These are phyloP conservation scores for Aurelia aurita complex sp. Pacific DNA, from an alignment of 30 jellyfish, hydroid and myxozoan species.

Conservation along the genomic window DNA sequence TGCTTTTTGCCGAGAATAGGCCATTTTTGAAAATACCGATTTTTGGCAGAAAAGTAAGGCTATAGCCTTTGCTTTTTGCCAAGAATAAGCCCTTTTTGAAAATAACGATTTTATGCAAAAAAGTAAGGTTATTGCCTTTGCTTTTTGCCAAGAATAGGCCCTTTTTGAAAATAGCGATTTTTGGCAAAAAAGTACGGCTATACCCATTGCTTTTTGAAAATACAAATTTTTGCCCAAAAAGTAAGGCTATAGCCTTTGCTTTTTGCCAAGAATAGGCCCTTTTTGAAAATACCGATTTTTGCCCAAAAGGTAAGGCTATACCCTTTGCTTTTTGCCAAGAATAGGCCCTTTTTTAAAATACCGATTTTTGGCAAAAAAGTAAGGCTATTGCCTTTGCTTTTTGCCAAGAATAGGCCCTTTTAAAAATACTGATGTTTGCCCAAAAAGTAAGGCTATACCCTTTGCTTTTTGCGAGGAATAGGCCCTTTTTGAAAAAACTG, in stretches of 20 bases:
- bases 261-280: background rate
- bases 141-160: background rate
- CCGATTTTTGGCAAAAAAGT: background rate
- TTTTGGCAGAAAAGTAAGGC: background rate
- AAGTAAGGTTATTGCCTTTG: background rate
- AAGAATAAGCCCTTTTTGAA: background rate
- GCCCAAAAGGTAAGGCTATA: background rate
- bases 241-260: background rate
- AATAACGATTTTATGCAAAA: background rate
- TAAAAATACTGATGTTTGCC: background rate
- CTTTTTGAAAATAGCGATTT: background rate
- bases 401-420: background rate
- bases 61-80: background rate
- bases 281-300: background rate
- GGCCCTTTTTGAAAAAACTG: background rate
- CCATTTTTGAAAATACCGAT: background rate
- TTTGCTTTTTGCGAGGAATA: background rate
- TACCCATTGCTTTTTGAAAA: too few species aligned
- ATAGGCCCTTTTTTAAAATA: background rate
- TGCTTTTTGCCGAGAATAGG: background rate
- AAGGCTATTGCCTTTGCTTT: background rate
- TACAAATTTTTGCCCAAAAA: background rate
- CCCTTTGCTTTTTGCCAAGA: background rate
- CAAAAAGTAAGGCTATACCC: background rate
- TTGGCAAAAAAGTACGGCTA: background rate